Conservation (phyloP, 2,797 vertebrate genomes). For the Diceros bicornis region DNA sequence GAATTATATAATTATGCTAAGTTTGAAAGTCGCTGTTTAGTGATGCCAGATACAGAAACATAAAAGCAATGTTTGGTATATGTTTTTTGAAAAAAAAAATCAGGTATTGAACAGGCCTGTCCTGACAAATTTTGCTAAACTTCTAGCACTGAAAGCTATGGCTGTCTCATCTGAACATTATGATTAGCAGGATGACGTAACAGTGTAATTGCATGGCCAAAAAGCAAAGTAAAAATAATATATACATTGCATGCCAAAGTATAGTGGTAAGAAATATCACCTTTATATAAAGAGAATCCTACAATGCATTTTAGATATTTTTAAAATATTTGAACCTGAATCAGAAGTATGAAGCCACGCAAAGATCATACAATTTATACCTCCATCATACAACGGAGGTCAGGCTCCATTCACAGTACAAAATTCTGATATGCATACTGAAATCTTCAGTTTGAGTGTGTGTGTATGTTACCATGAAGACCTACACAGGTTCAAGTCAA, state of each 20-base stretch:
- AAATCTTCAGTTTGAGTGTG: neutral
- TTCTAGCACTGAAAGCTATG: neutral
- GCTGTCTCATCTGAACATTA: constrained; percentile 22
- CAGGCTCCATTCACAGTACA: neutral
- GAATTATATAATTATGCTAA: constrained; percentile 16
- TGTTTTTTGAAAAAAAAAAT: neutral
- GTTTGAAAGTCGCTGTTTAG: constrained; percentile 25
- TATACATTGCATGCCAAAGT: neutral
- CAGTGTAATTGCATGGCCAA: neutral
- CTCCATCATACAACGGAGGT: neutral
- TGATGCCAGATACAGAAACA: constrained; percentile 54
- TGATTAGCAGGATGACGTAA: neutral
- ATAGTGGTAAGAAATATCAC: constrained; percentile 6
- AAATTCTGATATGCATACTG: neutral
- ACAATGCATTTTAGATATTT: constrained; percentile 42
- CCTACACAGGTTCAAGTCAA: neutral
- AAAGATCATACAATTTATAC: constrained; percentile 24
- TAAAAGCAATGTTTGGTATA: neutral
- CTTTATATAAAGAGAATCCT: constrained; percentile 30
- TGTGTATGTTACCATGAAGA: neutral
- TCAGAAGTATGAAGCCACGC: constrained; percentile 10
- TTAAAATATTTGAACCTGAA: constrained; percentile 42
- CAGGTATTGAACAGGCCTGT: neutral
- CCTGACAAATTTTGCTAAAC: constrained; percentile 46
- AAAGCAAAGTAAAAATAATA: constrained; percentile 23